These are phyloP conservation scores for Danionella dracula DNA, from an alignment of 2,797 vertebrate genomes.

Conservation along the genomic window DNA sequence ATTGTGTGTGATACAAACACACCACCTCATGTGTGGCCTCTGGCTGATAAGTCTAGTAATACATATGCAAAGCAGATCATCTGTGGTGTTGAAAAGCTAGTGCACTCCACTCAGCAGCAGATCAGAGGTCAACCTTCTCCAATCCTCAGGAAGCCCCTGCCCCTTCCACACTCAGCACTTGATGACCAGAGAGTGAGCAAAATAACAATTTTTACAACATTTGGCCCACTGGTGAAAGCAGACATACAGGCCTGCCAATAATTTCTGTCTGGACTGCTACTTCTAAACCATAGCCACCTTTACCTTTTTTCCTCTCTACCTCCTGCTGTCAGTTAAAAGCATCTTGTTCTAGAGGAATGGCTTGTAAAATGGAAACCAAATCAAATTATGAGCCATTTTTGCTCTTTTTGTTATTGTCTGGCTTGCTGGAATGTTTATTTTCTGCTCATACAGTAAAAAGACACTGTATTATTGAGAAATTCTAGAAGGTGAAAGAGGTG, in stretches of 20 bases:
- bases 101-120: constrained; percentile 30
- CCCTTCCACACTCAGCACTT: not conserved
- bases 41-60: constrained; percentile 27
- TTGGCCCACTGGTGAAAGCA: constrained; percentile 8
- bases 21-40: constrained; percentile 38
- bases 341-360: not conserved
- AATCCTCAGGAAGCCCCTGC: constrained; percentile 5
- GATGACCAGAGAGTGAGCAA: constrained; percentile 7
- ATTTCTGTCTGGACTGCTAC: not conserved
- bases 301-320: not conserved
- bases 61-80: constrained; percentile 47
- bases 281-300: constrained; percentile 5
- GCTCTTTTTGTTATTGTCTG: constrained; percentile 27
- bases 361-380: constrained; percentile 7
- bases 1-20: constrained; percentile 38
- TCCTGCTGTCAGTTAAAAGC: constrained; percentile 4
- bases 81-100: constrained; percentile 54
- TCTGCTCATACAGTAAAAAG: constrained; percentile 16
- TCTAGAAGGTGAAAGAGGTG: constrained; percentile 43
- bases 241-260: not conserved
- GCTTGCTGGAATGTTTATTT: constrained; percentile 2
- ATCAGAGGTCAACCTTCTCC: constrained; percentile 45
- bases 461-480: constrained; percentile 32
- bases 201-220: constrained; percentile 25
- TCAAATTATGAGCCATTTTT: constrained; percentile 19